Evolutionary conservation across 1,140 invertebrate species (phyloP).

Genomic region (Drosophila parabipectinata): DNA sequence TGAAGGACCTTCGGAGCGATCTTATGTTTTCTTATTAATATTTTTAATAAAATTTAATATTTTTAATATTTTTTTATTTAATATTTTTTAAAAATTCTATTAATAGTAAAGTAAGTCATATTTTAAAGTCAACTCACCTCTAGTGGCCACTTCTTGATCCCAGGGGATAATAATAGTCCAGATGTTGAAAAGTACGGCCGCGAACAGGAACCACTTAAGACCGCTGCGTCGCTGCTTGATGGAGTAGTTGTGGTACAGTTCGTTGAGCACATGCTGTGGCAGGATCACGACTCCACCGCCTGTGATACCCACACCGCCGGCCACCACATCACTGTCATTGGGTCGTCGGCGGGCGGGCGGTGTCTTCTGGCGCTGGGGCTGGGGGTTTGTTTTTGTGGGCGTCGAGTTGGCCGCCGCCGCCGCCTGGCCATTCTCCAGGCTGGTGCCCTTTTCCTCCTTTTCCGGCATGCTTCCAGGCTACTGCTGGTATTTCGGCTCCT

Average conservation of each 20-base stretch:
- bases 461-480: conserved; percentile 47
- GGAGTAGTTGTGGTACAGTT: conserved; percentile 90
- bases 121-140: conserved; percentile 57
- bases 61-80: too few relatives aligned
- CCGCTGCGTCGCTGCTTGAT: conserved; percentile 90
- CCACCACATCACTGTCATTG: conserved; percentile 64
- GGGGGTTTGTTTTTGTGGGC: conserved; percentile 37
- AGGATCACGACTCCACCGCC: conserved; percentile 79
- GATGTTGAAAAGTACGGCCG: conserved; percentile 88
- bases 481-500: conserved; percentile 16
- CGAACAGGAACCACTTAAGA: conserved; percentile 90
- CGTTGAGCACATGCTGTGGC: conserved; percentile 87
- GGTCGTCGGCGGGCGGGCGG: conserved; percentile 49
- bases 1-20: too few relatives aligned
- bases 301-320: conserved; percentile 64
- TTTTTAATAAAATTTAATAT: neutral
- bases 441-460: conserved; percentile 51
- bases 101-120: neutral
- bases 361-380: conserved; percentile 37
- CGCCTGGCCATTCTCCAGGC: conserved; percentile 64
- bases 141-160: conserved; percentile 82
- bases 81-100: neutral
- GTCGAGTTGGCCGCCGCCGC: conserved; percentile 40
- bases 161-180: conserved; percentile 87
- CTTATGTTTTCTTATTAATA: neutral